These are phyloP conservation scores for Agrotis segetum DNA, from an alignment of 2,888 invertebrate genomes.

Conservation along the genomic window DNA sequence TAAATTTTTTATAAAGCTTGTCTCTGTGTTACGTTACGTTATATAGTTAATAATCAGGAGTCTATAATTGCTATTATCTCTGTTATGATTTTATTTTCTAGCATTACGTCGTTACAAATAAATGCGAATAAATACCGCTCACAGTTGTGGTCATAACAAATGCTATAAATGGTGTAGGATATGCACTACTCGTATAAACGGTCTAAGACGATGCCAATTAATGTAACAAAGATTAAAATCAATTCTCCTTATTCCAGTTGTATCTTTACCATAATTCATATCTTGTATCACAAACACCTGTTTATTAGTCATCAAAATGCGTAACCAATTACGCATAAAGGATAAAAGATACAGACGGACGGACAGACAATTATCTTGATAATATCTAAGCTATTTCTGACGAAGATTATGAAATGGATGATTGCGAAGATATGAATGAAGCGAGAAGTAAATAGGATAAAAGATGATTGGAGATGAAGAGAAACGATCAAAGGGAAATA, in stretches of 20 bases:
- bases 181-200: conserved; percentile 43
- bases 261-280: conserved; percentile 49
- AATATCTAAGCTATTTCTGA: conserved; percentile 53
- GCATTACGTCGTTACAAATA: conserved; percentile 19
- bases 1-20: too few species aligned
- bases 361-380: conserved; percentile 57
- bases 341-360: conserved; percentile 50
- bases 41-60: not conserved
- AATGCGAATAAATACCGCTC: conserved; percentile 27
- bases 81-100: conserved; percentile 9
- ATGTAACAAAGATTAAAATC: conserved; percentile 54
- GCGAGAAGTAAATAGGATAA: not conserved
- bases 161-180: conserved; percentile 45
- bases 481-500: conserved; percentile 13
- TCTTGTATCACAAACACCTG: conserved; percentile 72
- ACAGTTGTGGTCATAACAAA: conserved; percentile 37
- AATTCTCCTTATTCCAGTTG: conserved; percentile 39
- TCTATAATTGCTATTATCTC: not conserved
- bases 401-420: conserved; percentile 43
- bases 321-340: conserved; percentile 62
- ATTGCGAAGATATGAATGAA: conserved; percentile 14
- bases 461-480: conserved; percentile 12
- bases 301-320: conserved; percentile 69
- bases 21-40: too few species aligned
- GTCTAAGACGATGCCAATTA: conserved; percentile 30